phyloP scores from a whole-genome alignment of 2,888 invertebrate genomes.

The Thalpophila matura region DNA sequence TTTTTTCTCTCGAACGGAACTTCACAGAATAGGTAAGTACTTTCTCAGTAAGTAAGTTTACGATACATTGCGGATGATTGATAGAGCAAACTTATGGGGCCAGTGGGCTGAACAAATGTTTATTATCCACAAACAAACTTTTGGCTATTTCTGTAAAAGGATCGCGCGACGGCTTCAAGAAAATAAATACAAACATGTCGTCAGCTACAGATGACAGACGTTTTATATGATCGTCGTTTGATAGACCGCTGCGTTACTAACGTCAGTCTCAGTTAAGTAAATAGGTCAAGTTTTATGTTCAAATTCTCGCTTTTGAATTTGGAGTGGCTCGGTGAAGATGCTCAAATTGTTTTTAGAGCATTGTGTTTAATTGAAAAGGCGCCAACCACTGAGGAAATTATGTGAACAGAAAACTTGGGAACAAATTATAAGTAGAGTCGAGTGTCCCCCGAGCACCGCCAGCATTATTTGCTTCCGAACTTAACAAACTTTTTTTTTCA shows the following conservation, averaged over 20 bases:
- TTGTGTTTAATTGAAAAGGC: slow-evolving; percentile 78
- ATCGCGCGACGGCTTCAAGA: slow-evolving; percentile 20
- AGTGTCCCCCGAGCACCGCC: slow-evolving; percentile 68
- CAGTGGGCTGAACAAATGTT: slow-evolving; percentile 56
- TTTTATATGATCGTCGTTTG: slow-evolving; percentile 55
- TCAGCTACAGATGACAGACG: slow-evolving; percentile 58
- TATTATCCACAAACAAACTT: slow-evolving; percentile 60
- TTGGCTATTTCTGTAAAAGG: slow-evolving; percentile 46
- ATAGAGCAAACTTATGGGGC: slow-evolving; percentile 54
- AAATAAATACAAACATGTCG: slow-evolving; percentile 48
- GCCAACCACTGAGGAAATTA: slow-evolving; percentile 73
- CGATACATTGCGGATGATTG: slow-evolving; percentile 62
- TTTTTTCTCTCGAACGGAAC: slow-evolving; percentile 54
- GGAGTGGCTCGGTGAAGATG: slow-evolving; percentile 31
- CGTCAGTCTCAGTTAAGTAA: slow-evolving; percentile 64
- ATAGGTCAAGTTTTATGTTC: slow-evolving; percentile 65
- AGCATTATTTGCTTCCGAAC: slow-evolving; percentile 76
- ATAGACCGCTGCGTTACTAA: slow-evolving; percentile 68
- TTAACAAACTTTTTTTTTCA: slow-evolving; percentile 75
- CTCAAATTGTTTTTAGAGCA: slow-evolving; percentile 66
- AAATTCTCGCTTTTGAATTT: slow-evolving; percentile 53
- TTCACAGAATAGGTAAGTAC: slow-evolving; percentile 65
- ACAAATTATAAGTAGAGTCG: slow-evolving; percentile 77
- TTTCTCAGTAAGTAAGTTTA: slow-evolving; percentile 54
- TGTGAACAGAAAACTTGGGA: slow-evolving; percentile 78